Evolutionary conservation across 1,140 invertebrate genomes (phyloP).

Genomic region (Drosophila nigromelanica): DNA sequence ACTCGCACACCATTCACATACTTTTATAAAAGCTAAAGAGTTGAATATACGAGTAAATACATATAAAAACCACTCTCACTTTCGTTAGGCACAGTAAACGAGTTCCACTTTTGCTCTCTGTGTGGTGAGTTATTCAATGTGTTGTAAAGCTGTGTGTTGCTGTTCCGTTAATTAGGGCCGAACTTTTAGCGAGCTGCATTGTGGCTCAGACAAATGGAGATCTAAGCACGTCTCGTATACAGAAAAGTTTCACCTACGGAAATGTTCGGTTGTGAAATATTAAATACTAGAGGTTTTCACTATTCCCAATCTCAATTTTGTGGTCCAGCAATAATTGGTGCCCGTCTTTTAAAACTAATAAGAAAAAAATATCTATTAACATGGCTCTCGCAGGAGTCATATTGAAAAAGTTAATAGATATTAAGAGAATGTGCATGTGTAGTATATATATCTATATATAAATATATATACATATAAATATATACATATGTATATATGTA

Average conservation of each 20-base stretch:
- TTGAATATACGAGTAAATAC: slow-evolving; percentile 3
- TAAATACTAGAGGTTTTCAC: slow-evolving; percentile 18
- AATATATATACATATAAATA: neutral
- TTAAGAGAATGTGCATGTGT: slow-evolving; percentile 10
- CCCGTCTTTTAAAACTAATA: slow-evolving; percentile 4
- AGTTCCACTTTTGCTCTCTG: slow-evolving; percentile 61
- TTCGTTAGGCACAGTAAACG: slow-evolving; percentile 59
- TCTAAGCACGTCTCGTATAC: slow-evolving; percentile 49
- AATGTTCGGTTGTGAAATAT: slow-evolving; percentile 54
- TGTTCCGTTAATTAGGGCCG: slow-evolving; percentile 55
- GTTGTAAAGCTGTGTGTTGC: slow-evolving; percentile 63
- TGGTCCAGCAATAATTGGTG: slow-evolving; percentile 5
- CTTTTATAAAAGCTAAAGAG: neutral
- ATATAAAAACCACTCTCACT: slow-evolving; percentile 62
- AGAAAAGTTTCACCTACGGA: slow-evolving; percentile 65
- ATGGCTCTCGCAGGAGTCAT: neutral
- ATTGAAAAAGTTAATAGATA: neutral
- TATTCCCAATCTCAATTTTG: slow-evolving; percentile 3
- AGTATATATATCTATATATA: neutral
- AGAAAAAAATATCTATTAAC: neutral
- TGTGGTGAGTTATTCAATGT: slow-evolving; percentile 59
- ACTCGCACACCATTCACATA: neutral
- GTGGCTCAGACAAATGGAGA: slow-evolving; percentile 51
- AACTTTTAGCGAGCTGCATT: slow-evolving; percentile 57
- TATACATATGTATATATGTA: no score